These are phyloP conservation scores for Lycia hirtaria DNA, from an alignment of 2,888 invertebrate genomes.

Conservation along the genomic window DNA sequence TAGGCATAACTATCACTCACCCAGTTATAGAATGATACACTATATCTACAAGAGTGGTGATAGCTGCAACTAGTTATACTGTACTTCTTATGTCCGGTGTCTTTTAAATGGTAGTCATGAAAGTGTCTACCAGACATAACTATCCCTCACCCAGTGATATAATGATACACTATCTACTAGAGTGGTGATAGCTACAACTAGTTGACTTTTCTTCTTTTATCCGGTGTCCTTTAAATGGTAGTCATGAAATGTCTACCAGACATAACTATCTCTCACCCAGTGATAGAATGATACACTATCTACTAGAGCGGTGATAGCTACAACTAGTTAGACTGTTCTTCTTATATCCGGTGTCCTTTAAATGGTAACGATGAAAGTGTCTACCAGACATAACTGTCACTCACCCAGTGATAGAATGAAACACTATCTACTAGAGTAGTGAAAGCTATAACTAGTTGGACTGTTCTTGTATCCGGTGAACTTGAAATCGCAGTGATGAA, in stretches of 20 bases:
- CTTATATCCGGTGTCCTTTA: neutral
- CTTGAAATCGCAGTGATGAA: neutral
- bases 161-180: conserved; percentile 35
- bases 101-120: neutral
- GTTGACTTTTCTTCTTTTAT: neutral
- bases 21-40: conserved; percentile 40
- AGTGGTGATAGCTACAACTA: conserved; percentile 27
- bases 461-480: neutral
- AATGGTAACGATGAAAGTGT: conserved; percentile 1
- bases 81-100: neutral
- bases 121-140: neutral
- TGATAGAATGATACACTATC: too few relatives aligned
- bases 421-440: conserved; percentile 36
- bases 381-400: conserved; percentile 12
- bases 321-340: neutral
- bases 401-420: conserved; percentile 38
- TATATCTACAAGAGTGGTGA: conserved; percentile 37
- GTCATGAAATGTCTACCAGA: too few relatives aligned
- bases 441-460: conserved; percentile 18
- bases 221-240: neutral
- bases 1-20: conserved; percentile 23
- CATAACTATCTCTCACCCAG: too few relatives aligned
- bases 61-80: conserved; percentile 20
- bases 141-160: conserved; percentile 38
- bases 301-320: too few relatives aligned